Evolutionary conservation across 1,140 invertebrate species (phyloP), one percentile per base, ranked within the genome.

Genomic region (Stegodyphus mimosarum): DNA sequence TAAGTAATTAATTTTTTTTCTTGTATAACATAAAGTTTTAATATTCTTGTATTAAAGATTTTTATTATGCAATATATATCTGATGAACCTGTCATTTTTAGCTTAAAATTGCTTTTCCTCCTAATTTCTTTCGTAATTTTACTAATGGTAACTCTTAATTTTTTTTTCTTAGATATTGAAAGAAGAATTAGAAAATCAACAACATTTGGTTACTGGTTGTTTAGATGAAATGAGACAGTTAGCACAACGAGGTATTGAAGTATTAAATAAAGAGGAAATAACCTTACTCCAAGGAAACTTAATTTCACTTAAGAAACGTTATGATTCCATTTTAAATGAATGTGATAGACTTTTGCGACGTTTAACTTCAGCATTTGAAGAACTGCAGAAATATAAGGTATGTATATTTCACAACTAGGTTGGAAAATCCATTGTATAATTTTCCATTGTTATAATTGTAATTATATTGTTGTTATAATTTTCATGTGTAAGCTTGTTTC

Each of bases 211-310:
- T 3, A 94, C 95, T 52, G 94, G 95, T 17, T 96, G 96, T 87
- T 92, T 97, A 70, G 97, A 98, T 90, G 96, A 98, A 92, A 95
- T 97, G 6, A 93, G 96, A 76, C 96, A 98, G 89, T 93, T 99
- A 15, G 94, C 97, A 5, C 93, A 97, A 6, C 96, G 96, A 66
- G 96, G 96, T 6, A 94, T 95, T 70, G 96, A 98, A 88, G 95
- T 97, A 33, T 91, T 98, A 1, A 96, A 95, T 13, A 94, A 95
- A 77, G 96, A 97, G 88, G 96, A 98, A 92, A 94, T 95, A 69
- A 93, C 94, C 15, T 94, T 94, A 52, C 90, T 98, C 64, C 96
- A 98, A 90, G 94, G 95, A 87, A 95, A 95, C 87, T 95, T 95
- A 11, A 93, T 95, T 67, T 93, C 94, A 71, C 91, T 98, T 67